phyloP scores from a whole-genome alignment of 2,113 vertebrate species.

The Polypterus senegalus region DNA sequence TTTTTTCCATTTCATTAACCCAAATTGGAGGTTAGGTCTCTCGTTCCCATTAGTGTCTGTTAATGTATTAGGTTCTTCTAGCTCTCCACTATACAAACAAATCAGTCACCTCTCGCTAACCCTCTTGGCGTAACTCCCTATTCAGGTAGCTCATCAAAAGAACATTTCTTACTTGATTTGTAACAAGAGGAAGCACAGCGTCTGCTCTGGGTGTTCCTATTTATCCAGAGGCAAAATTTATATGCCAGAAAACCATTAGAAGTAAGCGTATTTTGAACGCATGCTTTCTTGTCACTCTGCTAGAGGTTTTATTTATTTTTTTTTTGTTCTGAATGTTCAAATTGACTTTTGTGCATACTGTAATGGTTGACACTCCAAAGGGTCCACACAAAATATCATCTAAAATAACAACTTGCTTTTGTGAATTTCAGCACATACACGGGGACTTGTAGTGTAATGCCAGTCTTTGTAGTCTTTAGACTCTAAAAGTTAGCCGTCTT shows the following conservation, averaged over 20 bases:
- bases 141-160: not conserved
- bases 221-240: not conserved
- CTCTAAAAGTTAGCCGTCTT: too few relatives aligned
- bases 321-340: not conserved
- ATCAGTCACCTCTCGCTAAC: slow-evolving; percentile 3
- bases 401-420: too few relatives aligned
- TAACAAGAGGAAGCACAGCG: not conserved
- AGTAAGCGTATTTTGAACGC: not conserved
- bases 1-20: slow-evolving; percentile 11
- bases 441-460: too few relatives aligned
- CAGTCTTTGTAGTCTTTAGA: too few relatives aligned
- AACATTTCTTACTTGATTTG: not conserved
- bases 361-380: not conserved
- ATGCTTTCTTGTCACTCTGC: not conserved
- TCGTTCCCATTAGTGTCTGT: slow-evolving; percentile 9
- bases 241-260: not conserved
- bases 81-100: slow-evolving; percentile 13
- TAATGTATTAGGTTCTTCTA: slow-evolving; percentile 3
- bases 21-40: slow-evolving; percentile 11
- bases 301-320: too few relatives aligned
- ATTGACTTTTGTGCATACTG: not conserved
- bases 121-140: not conserved
- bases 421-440: too few relatives aligned
- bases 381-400: too few relatives aligned
- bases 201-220: not conserved